Conservation (phyloP, 1,140 invertebrate species). For the Diorhabda carinulata region DNA sequence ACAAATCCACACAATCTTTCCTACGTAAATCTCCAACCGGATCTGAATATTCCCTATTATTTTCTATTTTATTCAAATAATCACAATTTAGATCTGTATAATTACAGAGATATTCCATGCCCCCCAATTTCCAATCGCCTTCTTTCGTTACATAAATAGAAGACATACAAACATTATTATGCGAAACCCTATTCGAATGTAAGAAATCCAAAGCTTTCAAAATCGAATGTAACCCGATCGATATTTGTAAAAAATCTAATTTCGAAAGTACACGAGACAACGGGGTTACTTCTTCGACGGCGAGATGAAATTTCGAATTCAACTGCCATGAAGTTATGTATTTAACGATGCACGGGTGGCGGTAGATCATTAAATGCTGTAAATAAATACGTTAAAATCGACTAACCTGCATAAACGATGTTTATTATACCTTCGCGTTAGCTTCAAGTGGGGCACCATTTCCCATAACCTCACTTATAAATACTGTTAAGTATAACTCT, state of each 20-base stretch:
- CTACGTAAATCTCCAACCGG: slow-evolving; percentile 49
- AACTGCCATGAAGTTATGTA: slow-evolving; percentile 77
- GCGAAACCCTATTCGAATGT: slow-evolving; percentile 72
- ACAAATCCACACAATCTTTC: slow-evolving; percentile 67
- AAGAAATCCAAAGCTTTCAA: slow-evolving; percentile 73
- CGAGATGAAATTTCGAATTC: slow-evolving; percentile 66
- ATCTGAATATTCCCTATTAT: slow-evolving; percentile 61
- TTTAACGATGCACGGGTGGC: slow-evolving; percentile 75
- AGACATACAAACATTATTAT: slow-evolving; percentile 75
- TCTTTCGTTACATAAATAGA: slow-evolving; percentile 78
- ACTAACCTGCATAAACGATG: no score
- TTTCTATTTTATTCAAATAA: slow-evolving; percentile 65
- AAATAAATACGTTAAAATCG: slow-evolving; percentile 40
- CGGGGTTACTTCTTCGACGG: slow-evolving; percentile 71
- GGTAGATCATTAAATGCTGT: slow-evolving; percentile 75
- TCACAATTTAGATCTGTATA: slow-evolving; percentile 62
- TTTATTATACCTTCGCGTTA: slow-evolving; percentile 43
- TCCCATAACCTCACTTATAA: slow-evolving; percentile 63
- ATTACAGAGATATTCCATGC: slow-evolving; percentile 72
- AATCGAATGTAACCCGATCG: slow-evolving; percentile 72
- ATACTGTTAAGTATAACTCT: slow-evolving; percentile 64
- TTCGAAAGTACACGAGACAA: slow-evolving; percentile 57
- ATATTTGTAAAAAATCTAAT: slow-evolving; percentile 70
- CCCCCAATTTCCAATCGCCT: slow-evolving; percentile 79
- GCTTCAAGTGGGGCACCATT: slow-evolving; percentile 65